A percentile compares a stretch with the other conserved stretches of the same genome.
Evolutionary conservation across 2,888 invertebrate genomes (phyloP).

Genomic region (Tuta absoluta): DNA sequence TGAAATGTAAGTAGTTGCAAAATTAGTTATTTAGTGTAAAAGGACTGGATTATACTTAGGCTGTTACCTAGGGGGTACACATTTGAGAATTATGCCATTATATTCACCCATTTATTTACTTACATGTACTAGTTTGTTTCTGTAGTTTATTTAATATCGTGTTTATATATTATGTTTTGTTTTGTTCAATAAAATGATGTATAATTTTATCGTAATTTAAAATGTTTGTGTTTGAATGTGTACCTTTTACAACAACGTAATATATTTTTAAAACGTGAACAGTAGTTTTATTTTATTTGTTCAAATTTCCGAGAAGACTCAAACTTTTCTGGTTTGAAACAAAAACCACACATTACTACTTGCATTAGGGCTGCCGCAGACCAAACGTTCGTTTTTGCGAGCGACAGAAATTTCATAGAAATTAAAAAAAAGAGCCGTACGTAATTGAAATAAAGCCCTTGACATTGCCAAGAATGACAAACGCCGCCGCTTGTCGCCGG

Average conservation of each 20-base stretch:
- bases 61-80: constrained; percentile 25
- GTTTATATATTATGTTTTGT: background rate
- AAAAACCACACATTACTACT: too few relatives aligned
- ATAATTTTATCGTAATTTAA: constrained; percentile 5
- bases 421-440: too few relatives aligned
- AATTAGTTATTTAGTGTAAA: constrained; percentile 35
- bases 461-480: too few relatives aligned
- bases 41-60: constrained; percentile 33
- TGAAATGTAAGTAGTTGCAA: constrained; percentile 32
- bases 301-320: too few relatives aligned
- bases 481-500: too few relatives aligned
- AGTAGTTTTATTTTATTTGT: background rate
- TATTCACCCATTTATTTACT: background rate
- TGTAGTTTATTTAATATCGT: background rate
- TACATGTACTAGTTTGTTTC: background rate
- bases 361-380: too few relatives aligned
- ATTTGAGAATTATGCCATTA: constrained; percentile 6
- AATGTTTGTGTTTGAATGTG: constrained; percentile 1
- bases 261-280: constrained; percentile 24
- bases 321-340: too few relatives aligned
- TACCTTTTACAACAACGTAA: constrained; percentile 20
- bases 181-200: constrained; percentile 6
- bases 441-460: too few relatives aligned
- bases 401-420: too few relatives aligned
- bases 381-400: too few relatives aligned